These are phyloP conservation scores for Galagoides demidoff DNA, from an alignment of 2,797 vertebrate species.

Conservation along the genomic window DNA sequence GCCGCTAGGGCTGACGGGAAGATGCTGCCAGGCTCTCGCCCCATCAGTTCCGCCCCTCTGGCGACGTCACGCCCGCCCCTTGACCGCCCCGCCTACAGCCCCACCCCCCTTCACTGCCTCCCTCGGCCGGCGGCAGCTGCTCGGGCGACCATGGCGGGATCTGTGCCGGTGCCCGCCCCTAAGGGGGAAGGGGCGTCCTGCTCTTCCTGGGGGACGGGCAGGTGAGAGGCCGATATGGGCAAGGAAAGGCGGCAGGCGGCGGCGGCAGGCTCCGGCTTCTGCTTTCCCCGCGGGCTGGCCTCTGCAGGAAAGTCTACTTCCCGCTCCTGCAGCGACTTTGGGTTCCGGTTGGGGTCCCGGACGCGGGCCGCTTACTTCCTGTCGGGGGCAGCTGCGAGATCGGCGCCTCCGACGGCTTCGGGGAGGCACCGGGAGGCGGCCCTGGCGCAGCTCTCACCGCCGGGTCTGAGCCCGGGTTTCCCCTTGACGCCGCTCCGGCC, in stretches of 20 bases:
- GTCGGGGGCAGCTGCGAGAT: no score
- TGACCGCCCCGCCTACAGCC: conserved; percentile 48
- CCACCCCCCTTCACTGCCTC: conserved; percentile 47
- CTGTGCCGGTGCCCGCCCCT: rapidly evolving
- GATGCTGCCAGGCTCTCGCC: rapidly evolving
- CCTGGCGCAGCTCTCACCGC: no score
- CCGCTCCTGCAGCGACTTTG: no score
- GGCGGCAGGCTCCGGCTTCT: background rate
- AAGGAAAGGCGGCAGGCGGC: background rate
- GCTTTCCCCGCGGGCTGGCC: background rate
- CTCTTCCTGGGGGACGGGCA: conserved; percentile 63
- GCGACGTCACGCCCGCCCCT: conserved; percentile 59
- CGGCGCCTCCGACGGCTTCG: no score
- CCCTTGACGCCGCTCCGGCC: no score
- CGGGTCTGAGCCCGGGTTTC: no score
- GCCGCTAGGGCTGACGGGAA: conserved; percentile 51
- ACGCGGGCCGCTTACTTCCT: no score
- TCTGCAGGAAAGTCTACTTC: no score
- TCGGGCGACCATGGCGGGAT: conserved; percentile 1
- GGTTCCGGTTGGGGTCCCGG: no score
- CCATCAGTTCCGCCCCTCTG: background rate
- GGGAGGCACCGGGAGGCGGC: no score
- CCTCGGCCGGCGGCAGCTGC: background rate
- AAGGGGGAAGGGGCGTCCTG: conserved; percentile 33
- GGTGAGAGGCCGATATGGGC: conserved; percentile 56